phyloP scores from a whole-genome alignment of 2,888 invertebrate species.

The Macropis europaea region DNA sequence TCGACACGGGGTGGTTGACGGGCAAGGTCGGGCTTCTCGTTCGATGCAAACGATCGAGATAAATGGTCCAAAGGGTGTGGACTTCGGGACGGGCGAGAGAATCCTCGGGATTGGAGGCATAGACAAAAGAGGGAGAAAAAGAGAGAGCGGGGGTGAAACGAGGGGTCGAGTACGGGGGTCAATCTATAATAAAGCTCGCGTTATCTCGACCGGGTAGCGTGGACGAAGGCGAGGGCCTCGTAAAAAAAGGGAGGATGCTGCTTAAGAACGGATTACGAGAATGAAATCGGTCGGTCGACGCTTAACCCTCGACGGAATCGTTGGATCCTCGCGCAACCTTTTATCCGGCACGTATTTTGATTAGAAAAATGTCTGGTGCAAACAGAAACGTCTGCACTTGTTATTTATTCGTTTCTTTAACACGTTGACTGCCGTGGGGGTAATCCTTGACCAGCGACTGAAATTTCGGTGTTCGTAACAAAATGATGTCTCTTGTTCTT shows the following conservation, averaged over 20 bases:
- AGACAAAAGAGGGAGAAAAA: conserved; percentile 56
- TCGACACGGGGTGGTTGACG: conserved; percentile 11
- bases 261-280: conserved; percentile 79
- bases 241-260: conserved; percentile 74
- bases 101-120: conserved; percentile 51
- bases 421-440: no score
- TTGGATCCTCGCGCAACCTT: conserved; percentile 19
- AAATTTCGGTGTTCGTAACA: no score
- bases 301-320: conserved; percentile 44
- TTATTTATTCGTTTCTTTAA: no score
- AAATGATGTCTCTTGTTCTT: no score
- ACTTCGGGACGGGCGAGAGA: conserved; percentile 55
- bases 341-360: conserved; percentile 34
- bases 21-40: conserved; percentile 46
- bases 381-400: background rate
- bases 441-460: no score
- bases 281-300: conserved; percentile 72
- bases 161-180: conserved; percentile 75
- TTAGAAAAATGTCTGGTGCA: conserved; percentile 2
- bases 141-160: conserved; percentile 56
- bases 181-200: conserved; percentile 79
- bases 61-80: conserved; percentile 71
- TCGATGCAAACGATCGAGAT: conserved; percentile 78
- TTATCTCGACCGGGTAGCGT: conserved; percentile 74
- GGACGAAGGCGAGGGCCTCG: conserved; percentile 71